phyloP scores from a whole-genome alignment of 92 coral and sea anemone genomes.

The Parazoanthus darwini region DNA sequence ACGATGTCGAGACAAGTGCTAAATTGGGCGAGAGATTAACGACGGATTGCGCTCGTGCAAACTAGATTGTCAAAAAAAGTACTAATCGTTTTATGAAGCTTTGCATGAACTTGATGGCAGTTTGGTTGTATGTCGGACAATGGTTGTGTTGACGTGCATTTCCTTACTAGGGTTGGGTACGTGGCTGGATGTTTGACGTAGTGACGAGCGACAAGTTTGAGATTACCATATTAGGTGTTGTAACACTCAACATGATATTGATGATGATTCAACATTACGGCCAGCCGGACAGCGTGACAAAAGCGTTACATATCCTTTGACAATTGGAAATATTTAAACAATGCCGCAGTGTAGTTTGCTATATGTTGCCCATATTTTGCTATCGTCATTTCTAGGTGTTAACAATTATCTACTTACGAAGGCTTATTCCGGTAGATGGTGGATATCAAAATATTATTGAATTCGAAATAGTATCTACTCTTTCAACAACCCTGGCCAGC shows the following conservation, averaged over 20 bases:
- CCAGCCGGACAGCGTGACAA: conserved; percentile 65
- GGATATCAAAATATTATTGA: no score
- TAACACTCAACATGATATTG: conserved; percentile 82
- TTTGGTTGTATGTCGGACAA: not conserved
- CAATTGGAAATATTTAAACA: not conserved
- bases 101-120: not conserved
- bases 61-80: no score
- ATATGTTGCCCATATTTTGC: not conserved
- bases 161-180: conserved; percentile 64
- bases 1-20: no score
- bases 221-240: conserved; percentile 67
- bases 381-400: not conserved
- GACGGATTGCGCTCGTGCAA: not conserved
- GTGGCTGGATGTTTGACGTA: conserved; percentile 75
- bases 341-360: not conserved
- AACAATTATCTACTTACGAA: not conserved
- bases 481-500: no score
- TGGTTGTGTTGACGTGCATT: not conserved
- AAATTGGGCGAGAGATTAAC: not conserved
- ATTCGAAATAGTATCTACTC: no score
- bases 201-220: conserved; percentile 91
- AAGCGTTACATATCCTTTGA: conserved; percentile 90
- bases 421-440: no score
- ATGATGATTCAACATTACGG: conserved; percentile 90
- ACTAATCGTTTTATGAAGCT: no score